phyloP scores from a whole-genome alignment of 1,140 invertebrate species.

The Hirudo medicinalis region DNA sequence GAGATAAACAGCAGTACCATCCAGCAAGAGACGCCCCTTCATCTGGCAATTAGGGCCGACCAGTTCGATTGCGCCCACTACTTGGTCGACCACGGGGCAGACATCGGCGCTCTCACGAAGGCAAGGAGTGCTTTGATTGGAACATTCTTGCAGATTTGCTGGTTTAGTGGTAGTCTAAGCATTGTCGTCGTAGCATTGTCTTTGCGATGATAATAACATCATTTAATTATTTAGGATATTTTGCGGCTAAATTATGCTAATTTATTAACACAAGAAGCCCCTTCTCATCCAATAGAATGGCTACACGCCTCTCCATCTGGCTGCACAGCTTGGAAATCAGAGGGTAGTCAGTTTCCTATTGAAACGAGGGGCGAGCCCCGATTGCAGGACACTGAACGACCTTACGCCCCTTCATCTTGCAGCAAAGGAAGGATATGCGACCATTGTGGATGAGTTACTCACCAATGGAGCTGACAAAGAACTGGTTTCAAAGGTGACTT shows the following conservation, averaged over 20 bases:
- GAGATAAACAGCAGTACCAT: constrained; percentile 89
- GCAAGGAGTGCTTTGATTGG: no score
- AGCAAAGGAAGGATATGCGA: background rate
- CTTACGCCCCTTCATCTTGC: background rate
- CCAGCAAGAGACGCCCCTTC: constrained; percentile 89
- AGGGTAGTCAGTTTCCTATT: constrained; percentile 92
- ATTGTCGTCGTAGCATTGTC: no score
- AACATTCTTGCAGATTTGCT: no score
- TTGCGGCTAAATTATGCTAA: no score
- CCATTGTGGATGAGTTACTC: background rate
- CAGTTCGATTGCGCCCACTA: constrained; percentile 96
- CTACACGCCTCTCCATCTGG: constrained; percentile 87
- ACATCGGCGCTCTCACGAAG: constrained; percentile 61
- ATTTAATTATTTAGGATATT: no score
- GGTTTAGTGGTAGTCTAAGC: no score
- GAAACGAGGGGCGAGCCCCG: constrained; percentile 70
- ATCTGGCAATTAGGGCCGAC: constrained; percentile 89
- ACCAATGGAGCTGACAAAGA: background rate
- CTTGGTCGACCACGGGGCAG: constrained; percentile 83
- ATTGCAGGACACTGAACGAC: constrained; percentile 53
- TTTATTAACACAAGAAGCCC: no score
- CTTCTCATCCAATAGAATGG: constrained; percentile 53
- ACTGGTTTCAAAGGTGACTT: background rate
- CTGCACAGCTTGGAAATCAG: constrained; percentile 94
- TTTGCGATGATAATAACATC: no score